Evolutionary conservation across 2,888 invertebrate species (phyloP), one percentile per base, ranked within the genome.

Genomic region (Cataglyphis rosenhaueri): DNA sequence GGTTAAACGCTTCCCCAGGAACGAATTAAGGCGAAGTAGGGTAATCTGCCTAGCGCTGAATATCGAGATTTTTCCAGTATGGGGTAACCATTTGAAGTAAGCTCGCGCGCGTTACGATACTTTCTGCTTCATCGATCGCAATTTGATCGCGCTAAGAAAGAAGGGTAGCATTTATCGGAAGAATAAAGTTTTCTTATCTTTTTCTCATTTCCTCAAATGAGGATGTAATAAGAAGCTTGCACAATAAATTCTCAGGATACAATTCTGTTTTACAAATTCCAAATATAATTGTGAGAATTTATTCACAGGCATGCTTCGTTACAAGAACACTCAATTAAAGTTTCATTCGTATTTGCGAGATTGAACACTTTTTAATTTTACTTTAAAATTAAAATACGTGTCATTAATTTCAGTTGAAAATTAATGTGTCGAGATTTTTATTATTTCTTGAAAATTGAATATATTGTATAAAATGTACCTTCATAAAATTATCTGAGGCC

Each of bases 1-100:
- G 55, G 75, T 76, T 61, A 61, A 74, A 84, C 61, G 84, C 61
- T 81, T 78, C 44, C 21, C 48, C 73, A 35, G 78, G 25, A 79
- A 59, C 78, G 79, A 82, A 82, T 82, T 82, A 82, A 79, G 29
- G 35, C 74, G 59, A 79, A 79, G 78, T 79, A 59, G 57, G 73
- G 78, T 79, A 79, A 79, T 79, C 74, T 59, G 59, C 32, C 78
- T 68, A 59, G 76, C 76, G 52, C 44, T 71, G 78, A 79, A 73
- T 79, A 79, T 73, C 74, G 78, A 79, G 73, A 79, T 68, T 52
- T 52, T 76, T 10, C n/a, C 55, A 66, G 75, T 70, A 78, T 78
- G 71, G 71, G 25, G 21, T 57, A 78, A 78, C 57, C 78, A 59
- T 71, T 79, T 10, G 57, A 71, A 70, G 78, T 78, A 78, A 78